Evolutionary conservation across 2,888 invertebrate species (phyloP).

Genomic region (Melinaea menophilus): DNA sequence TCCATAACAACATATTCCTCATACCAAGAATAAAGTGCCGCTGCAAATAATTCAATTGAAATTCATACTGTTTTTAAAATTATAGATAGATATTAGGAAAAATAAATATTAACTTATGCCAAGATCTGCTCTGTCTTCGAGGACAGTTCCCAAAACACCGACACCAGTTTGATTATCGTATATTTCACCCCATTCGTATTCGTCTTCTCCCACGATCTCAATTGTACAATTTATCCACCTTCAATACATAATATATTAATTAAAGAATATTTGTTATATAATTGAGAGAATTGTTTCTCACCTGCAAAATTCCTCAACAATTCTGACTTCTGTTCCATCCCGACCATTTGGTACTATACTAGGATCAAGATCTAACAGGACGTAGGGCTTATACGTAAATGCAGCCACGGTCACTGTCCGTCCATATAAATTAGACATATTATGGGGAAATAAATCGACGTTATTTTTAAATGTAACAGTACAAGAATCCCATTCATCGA

Average conservation of each 20-base stretch:
- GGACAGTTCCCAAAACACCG: constrained; percentile 81
- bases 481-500: constrained; percentile 67
- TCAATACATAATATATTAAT: constrained; percentile 11
- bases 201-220: constrained; percentile 73
- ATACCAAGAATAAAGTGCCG: constrained; percentile 80
- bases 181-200: constrained; percentile 81
- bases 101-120: constrained; percentile 68
- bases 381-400: constrained; percentile 80
- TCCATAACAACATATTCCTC: constrained; percentile 79
- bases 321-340: constrained; percentile 76
- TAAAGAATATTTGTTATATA: background rate
- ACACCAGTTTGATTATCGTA: constrained; percentile 81
- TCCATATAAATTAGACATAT: constrained; percentile 65
- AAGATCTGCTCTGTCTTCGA: constrained; percentile 79
- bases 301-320: constrained; percentile 74
- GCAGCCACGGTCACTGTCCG: constrained; percentile 72
- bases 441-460: constrained; percentile 67
- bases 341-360: constrained; percentile 50
- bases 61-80: background rate
- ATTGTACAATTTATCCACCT: constrained; percentile 71
- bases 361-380: constrained; percentile 63
- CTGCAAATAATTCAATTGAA: constrained; percentile 38
- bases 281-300: constrained; percentile 28
- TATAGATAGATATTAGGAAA: background rate
- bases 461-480: constrained; percentile 47